These are phyloP conservation scores for Protobothrops flavoviridis DNA, from an alignment of 2,113 vertebrate species.

Conservation along the genomic window DNA sequence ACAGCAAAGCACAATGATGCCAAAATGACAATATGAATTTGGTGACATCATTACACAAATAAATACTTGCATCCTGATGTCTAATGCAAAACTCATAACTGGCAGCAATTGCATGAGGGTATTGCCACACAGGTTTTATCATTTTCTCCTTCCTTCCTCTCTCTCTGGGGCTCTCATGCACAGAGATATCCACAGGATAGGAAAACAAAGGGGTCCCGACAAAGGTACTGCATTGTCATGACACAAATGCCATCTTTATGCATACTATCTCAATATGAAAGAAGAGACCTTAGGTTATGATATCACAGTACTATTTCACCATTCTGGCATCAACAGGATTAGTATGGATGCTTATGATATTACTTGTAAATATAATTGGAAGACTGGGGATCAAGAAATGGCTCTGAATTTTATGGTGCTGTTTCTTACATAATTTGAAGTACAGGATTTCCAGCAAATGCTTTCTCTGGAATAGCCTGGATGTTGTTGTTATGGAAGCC, in stretches of 20 bases:
- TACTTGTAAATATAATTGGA: neutral
- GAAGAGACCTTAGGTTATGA: neutral
- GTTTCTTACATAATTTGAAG: slow-evolving; percentile 92
- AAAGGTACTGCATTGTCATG: neutral
- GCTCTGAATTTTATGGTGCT: neutral
- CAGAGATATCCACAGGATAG: neutral
- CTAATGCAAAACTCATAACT: neutral
- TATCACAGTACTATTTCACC: neutral
- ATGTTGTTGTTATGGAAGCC: slow-evolving; percentile 98
- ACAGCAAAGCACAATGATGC: neutral
- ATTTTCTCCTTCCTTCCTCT: neutral
- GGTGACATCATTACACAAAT: neutral
- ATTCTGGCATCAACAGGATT: neutral
- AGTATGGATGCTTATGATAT: neutral
- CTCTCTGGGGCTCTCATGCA: neutral
- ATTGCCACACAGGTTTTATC: neutral
- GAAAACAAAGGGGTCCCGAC: neutral
- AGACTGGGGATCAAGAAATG: neutral
- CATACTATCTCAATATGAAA: neutral
- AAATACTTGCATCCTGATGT: neutral
- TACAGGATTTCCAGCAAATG: slow-evolving; percentile 91
- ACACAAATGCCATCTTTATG: neutral
- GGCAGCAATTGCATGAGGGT: neutral
- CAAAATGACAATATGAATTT: neutral
- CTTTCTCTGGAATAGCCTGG: slow-evolving; percentile 90